Evolutionary conservation across 1,140 invertebrate genomes (phyloP), one percentile per base, ranked within the genome.

Genomic region (Helicoverpa armigera): DNA sequence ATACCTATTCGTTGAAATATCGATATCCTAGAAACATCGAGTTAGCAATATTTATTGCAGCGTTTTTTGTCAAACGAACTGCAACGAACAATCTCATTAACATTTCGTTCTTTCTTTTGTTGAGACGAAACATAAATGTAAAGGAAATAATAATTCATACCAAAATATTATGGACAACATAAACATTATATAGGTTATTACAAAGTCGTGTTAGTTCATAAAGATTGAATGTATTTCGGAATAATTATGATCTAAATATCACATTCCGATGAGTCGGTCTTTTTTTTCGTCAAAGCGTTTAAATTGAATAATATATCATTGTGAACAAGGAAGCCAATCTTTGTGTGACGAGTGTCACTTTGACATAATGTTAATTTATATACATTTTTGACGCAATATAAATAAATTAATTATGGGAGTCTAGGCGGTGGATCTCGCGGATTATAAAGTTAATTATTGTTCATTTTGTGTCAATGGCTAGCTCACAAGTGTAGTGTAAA

Each of bases 211-310:
- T 61, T 61, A 60, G 73, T 60, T 61, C 73, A 76, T n/a, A 9
- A 18, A 75, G 12, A 75, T 51, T 16, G 10, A 16, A 12, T 43
- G 43, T 50, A 43, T 58, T 51, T 67, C 29, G 77, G 67, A 77
- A 58, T 77, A 76, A 82, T 76, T 78, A 69, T 69, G 72, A 60
- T 74, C 61, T 63, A 79, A 79, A 79, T 82, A 79, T 75, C 69
- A 82, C 56, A 82, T 82, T 82, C 80, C 75, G 51, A 82, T 50
- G 16, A 54, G 53, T 53, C 51, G 56, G 53, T 53, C 31, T 48
- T 70, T 61, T 53, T 75, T 43, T 80, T 74, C n/a, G 12, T 51
- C 48, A 58, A 23, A 61, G 23, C 58, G n/a, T 51, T 61, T 54
- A n/a, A n/a, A 53, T 75, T 51, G 61, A 60, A 13, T 70, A 56